Evolutionary conservation across 2,797 vertebrate species (phyloP), one percentile per base, ranked within the genome.

Genomic region (Mus spretus): DNA sequence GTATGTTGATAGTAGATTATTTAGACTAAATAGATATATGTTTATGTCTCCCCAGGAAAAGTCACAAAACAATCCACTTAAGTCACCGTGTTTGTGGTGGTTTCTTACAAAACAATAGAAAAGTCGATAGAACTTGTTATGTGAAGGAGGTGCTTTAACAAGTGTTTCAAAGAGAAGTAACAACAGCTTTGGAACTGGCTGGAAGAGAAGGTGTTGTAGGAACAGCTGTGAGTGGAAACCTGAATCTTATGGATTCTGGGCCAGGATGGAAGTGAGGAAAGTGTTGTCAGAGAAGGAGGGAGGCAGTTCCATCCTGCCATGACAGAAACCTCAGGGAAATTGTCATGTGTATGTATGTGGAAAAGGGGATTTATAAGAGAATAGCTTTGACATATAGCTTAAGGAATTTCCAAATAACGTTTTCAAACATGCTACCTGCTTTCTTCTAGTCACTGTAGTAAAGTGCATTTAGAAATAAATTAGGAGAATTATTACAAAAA

Each of bases 41-140:
- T 84, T 85, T 85, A 53, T 70, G 63, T 70, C 47, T 70, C 83
- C 20, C 63, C 63, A 53, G 83, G 83, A 86, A 70, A 70, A 86
- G 63, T 15, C 24, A 24, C 3, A 50, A 47, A 65, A 17, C 63
- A 53, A 53, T 34, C 14, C 28, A 65, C 40, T 15, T 65, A 47
- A 47, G 40, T 47, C 6, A 24, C 7, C 1, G 13, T 86, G 47
- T 70, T 70, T 70, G 31, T 24, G 20, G 12, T 34, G 53, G 44
- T n/a, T 86, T 53, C 63, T 86, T 70, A n/a, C 12, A 53, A 50
- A 86, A 70, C 44, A 65, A 59, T 59, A 82, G 80, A 59, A 82
- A 37, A 83, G 65, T 44, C 59, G 44, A 40, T 6, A 63, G 57
- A 31, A 31, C 15, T 31, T 83, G 81, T 44, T 83, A 63, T 8